Conservation (phyloP, 2,113 vertebrate genomes). For the Apteryx owenii region DNA sequence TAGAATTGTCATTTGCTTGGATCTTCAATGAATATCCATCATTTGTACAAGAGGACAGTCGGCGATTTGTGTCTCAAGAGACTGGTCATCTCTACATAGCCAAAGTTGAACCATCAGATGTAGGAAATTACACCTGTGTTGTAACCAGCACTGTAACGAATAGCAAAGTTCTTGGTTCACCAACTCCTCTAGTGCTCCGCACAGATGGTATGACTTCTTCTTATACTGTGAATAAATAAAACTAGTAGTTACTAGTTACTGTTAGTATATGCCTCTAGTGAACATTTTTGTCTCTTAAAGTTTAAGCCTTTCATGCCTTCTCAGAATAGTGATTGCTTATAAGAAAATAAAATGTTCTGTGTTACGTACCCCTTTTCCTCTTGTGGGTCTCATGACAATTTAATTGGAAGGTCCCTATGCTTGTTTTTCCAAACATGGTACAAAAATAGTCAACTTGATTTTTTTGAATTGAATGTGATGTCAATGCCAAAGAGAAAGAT, state of each 20-base stretch:
- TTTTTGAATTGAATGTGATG: neutral
- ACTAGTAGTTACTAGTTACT: neutral
- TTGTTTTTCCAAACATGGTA: neutral
- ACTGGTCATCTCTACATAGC: conserved; percentile 94
- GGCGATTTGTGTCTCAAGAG: conserved; percentile 93
- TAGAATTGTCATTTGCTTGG: conserved; percentile 91
- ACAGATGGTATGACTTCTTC: conserved; percentile 84
- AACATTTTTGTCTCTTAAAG: fast-evolving
- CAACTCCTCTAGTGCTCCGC: conserved; percentile 90
- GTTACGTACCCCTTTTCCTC: neutral
- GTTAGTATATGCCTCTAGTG: neutral
- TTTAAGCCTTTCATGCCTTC: fast-evolving
- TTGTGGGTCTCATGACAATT: neutral
- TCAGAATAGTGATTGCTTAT: neutral
- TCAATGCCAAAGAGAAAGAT: neutral
- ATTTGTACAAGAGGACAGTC: conserved; percentile 90
- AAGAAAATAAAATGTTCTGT: neutral
- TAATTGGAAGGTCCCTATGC: neutral
- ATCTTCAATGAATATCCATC: conserved; percentile 93
- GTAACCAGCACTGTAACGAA: conserved; percentile 84
- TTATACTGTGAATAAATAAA: fast-evolving
- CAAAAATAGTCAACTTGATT: neutral
- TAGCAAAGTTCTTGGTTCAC: conserved; percentile 85
- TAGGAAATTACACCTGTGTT: conserved; percentile 94
- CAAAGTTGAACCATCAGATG: conserved; percentile 91